Conservation (phyloP, 2,797 vertebrate genomes). For the Balearica regulorum region DNA sequence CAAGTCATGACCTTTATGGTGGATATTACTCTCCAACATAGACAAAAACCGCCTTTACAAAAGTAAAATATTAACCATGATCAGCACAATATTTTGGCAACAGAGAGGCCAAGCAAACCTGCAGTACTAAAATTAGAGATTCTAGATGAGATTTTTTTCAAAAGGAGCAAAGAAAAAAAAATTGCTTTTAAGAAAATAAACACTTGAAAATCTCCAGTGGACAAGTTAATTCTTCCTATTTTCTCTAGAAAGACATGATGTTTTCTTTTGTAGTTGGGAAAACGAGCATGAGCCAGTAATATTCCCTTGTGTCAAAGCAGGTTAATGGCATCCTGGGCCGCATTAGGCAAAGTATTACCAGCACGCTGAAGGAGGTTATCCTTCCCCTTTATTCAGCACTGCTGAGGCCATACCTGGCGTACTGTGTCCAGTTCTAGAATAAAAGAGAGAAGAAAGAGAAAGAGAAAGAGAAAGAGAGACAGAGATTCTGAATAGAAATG, state of each 20-base stretch:
- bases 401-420: not conserved
- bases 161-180: not conserved
- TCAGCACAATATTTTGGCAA: not conserved
- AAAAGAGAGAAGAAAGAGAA: no score
- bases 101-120: conserved; percentile 5
- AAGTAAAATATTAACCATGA: conserved; percentile 31
- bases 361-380: not conserved
- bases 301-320: not conserved
- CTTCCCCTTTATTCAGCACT: not conserved
- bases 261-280: not conserved
- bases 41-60: conserved; percentile 23
- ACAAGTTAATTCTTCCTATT: not conserved
- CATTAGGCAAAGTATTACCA: not conserved
- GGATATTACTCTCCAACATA: conserved; percentile 36
- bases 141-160: not conserved
- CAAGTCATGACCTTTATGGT: conserved; percentile 50
- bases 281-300: not conserved
- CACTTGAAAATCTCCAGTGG: not conserved
- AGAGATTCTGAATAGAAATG: not conserved
- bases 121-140: not conserved
- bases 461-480: no score
- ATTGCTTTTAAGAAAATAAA: not conserved
- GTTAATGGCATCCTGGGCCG: no score
- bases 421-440: no score
- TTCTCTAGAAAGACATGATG: not conserved